Percentiles rank a stretch among this genome's conserved stretches.
Conservation (phyloP, 2,797 vertebrate genomes). For the Saxicola maurus region DNA sequence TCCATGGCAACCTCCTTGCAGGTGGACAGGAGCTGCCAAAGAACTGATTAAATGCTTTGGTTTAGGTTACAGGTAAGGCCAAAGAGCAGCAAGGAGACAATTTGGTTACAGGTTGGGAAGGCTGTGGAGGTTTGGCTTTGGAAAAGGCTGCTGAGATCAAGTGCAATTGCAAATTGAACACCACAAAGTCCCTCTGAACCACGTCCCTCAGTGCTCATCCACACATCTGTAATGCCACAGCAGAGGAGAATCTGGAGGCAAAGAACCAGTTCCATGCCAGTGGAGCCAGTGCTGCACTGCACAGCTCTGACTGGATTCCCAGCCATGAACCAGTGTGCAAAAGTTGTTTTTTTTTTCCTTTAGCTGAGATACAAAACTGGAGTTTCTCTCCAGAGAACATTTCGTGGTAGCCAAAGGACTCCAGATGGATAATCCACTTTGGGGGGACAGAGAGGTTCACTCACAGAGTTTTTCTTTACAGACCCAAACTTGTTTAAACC, state of each 20-base stretch:
- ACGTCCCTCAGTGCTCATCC: rapidly evolving
- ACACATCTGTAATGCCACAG: rapidly evolving
- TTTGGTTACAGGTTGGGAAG: neutral
- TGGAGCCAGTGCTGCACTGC: neutral
- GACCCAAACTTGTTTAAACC: neutral
- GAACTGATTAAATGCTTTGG: neutral
- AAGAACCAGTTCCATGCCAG: neutral
- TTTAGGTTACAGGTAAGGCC: neutral
- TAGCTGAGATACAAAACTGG: neutral
- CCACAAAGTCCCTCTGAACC: neutral
- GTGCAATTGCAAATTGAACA: rapidly evolving
- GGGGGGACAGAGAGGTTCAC: rapidly evolving
- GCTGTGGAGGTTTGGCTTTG: neutral
- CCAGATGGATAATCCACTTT: rapidly evolving
- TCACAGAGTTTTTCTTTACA: neutral
- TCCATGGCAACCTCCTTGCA: neutral
- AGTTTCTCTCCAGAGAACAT: neutral
- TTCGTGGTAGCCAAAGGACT: neutral
- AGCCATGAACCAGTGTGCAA: rapidly evolving
- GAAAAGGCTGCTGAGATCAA: neutral
- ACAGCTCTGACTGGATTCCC: neutral
- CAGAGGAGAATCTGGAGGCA: neutral
- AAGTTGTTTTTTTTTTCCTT: neutral
- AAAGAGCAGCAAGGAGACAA: neutral
- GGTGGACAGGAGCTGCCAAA: neutral